phyloP scores from a whole-genome alignment of 2,113 vertebrate species.

The Camelus dromedarius region DNA sequence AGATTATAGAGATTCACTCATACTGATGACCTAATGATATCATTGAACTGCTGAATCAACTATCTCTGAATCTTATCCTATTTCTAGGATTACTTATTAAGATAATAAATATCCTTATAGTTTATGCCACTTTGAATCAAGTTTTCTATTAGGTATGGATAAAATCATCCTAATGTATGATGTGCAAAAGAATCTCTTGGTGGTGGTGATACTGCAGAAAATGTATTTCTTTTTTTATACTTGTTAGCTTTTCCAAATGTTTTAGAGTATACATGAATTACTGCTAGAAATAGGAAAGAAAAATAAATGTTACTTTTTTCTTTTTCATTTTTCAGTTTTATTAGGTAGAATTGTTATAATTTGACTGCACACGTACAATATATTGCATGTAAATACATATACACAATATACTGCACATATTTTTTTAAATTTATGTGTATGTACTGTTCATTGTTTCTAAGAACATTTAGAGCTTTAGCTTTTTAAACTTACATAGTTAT shows the following conservation, averaged over 20 bases:
- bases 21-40: neutral
- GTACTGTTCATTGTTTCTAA: too few species aligned
- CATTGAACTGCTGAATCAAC: neutral
- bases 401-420: too few species aligned
- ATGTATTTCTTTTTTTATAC: neutral
- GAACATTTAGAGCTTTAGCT: too few species aligned
- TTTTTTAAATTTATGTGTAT: too few species aligned
- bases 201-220: neutral
- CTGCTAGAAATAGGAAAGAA: neutral
- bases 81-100: neutral
- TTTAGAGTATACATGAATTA: conserved; percentile 9
- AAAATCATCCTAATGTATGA: neutral
- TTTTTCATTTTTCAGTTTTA: too few species aligned
- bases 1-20: neutral
- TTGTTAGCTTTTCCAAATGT: neutral
- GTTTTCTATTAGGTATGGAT: neutral
- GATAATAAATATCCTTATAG: neutral
- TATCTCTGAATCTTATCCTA: neutral
- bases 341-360: too few species aligned
- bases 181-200: neutral
- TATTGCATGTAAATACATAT: too few species aligned
- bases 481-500: too few species aligned
- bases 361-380: too few species aligned
- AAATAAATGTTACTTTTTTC: neutral
- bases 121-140: neutral